These are phyloP conservation scores for Semotilus atromaculatus DNA, from an alignment of 2,797 vertebrate genomes.

Conservation along the genomic window DNA sequence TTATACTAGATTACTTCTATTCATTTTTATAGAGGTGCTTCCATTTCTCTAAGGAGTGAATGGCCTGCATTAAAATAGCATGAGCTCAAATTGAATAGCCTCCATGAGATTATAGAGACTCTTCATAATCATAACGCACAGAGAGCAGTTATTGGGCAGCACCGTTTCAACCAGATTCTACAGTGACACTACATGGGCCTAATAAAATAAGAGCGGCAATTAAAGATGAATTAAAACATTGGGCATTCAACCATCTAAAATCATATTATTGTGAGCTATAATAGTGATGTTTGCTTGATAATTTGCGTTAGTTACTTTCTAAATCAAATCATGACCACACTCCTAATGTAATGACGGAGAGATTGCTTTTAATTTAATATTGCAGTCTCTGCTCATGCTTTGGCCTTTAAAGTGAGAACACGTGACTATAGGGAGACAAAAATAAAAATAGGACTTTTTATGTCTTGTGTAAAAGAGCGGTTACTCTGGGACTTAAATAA, in stretches of 20 bases:
- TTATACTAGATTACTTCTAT: slow-evolving; percentile 9
- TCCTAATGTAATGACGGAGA: slow-evolving; percentile 12
- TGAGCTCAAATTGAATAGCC: neutral
- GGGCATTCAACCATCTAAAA: slow-evolving; percentile 1
- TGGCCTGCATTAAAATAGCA: slow-evolving; percentile 12
- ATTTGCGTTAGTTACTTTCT: neutral
- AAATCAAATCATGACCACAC: neutral
- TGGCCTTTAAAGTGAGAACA: slow-evolving; percentile 1
- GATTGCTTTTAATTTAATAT: slow-evolving; percentile 7
- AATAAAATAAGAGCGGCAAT: slow-evolving; percentile 28
- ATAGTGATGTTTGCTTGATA: neutral
- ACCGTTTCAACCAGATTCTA: neutral
- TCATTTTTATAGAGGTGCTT: neutral
- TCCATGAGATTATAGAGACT: neutral
- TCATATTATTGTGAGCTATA: slow-evolving; percentile 4
- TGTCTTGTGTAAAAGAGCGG: neutral
- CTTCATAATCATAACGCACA: neutral
- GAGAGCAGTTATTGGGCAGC: slow-evolving; percentile 6
- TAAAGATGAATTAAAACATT: slow-evolving; percentile 34
- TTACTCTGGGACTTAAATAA: slow-evolving; percentile 4
- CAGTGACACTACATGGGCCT: slow-evolving; percentile 1
- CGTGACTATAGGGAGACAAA: neutral
- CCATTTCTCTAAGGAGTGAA: neutral
- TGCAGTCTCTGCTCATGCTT: neutral
- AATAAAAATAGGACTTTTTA: slow-evolving; percentile 8